phyloP scores from a whole-genome alignment of 1,140 invertebrate genomes.

The Halesus radiatus region DNA sequence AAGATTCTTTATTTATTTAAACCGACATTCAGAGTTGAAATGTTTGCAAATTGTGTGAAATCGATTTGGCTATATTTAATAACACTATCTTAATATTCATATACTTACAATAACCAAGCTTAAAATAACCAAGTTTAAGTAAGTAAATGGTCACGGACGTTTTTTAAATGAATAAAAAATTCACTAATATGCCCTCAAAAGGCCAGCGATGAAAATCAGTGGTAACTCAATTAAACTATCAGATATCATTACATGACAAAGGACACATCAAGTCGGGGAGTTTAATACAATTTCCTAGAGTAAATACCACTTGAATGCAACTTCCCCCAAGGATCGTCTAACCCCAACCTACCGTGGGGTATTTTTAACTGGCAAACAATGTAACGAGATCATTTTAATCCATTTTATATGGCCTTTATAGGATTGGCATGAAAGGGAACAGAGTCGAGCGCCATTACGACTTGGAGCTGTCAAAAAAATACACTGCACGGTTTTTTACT shows the following conservation, averaged over 20 bases:
- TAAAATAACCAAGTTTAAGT: no score
- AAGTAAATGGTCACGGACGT: no score
- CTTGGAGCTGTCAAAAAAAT: constrained; percentile 32
- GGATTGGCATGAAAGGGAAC: constrained; percentile 36
- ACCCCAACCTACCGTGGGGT: not conserved
- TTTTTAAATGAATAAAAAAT: no score
- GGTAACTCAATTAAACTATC: constrained; percentile 28
- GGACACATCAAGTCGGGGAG: constrained; percentile 11
- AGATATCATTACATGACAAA: constrained; percentile 32
- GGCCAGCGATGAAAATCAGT: constrained; percentile 1
- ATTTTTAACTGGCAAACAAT: constrained; percentile 42
- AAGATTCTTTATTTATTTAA: no score
- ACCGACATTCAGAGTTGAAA: no score
- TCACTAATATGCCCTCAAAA: not conserved
- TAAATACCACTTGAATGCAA: constrained; percentile 40
- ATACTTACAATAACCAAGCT: no score
- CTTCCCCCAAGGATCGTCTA: constrained; percentile 16
- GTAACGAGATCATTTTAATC: constrained; percentile 46
- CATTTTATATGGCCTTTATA: constrained; percentile 44
- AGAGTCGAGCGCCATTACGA: constrained; percentile 6
- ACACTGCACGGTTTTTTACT: not conserved
- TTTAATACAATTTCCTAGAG: constrained; percentile 28
- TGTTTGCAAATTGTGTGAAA: no score
- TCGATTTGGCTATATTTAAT: no score
- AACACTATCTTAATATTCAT: no score